phyloP scores from a whole-genome alignment of 2,888 invertebrate genomes.

The Clunio marinus region DNA sequence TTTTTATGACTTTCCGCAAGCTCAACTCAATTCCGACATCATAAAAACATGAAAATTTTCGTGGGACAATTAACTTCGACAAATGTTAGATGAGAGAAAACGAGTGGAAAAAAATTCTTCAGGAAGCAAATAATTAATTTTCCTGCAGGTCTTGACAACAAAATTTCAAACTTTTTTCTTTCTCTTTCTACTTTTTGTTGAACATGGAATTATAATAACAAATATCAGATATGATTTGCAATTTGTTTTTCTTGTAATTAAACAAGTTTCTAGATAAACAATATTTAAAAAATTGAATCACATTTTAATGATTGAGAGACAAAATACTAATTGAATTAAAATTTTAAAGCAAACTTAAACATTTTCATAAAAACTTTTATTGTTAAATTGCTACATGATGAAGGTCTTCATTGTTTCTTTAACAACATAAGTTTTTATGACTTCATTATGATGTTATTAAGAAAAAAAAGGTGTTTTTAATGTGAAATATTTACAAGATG shows the following conservation, averaged over 20 bases:
- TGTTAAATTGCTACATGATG: no score
- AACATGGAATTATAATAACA: constrained; percentile 31
- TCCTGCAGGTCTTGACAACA: not conserved
- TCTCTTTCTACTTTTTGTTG: constrained; percentile 30
- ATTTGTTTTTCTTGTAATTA: constrained; percentile 33
- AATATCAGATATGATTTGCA: constrained; percentile 30
- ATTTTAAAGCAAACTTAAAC: no score
- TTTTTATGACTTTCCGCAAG: not conserved
- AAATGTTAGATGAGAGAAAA: not conserved
- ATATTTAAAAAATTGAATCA: no score
- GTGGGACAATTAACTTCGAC: not conserved
- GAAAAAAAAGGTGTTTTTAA: constrained; percentile 32
- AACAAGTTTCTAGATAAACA: not conserved
- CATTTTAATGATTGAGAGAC: no score
- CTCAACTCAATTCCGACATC: not conserved
- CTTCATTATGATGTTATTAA: constrained; percentile 33
- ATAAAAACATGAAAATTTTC: not conserved
- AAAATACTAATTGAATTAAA: no score
- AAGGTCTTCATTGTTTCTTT: no score
- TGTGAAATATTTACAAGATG: not conserved
- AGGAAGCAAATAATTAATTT: constrained; percentile 35
- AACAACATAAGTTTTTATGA: constrained; percentile 32
- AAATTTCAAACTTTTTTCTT: no score
- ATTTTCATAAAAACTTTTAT: no score
- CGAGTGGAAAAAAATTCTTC: constrained; percentile 5